These are phyloP conservation scores for Colaptes auratus DNA, from an alignment of 2,113 vertebrate genomes.

Conservation along the genomic window DNA sequence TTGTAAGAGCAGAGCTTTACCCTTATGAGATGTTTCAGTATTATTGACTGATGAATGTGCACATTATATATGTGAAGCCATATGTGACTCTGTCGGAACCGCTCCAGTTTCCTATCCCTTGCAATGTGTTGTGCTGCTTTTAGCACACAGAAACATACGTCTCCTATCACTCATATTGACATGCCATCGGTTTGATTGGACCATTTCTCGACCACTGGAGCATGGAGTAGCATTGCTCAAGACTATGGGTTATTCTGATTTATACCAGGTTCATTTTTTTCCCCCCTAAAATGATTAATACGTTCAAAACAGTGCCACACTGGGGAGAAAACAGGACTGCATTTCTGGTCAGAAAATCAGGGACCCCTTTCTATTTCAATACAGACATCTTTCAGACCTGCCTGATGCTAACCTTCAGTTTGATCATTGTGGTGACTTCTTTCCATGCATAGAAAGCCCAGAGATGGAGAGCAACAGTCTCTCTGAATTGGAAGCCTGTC, in stretches of 20 bases:
- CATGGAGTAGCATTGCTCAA: not conserved
- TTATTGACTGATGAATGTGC: constrained; percentile 60
- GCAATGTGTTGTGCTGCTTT: constrained; percentile 68
- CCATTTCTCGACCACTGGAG: not conserved
- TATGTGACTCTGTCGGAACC: constrained; percentile 43
- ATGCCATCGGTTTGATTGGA: not conserved
- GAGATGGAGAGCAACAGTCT: rapidly evolving
- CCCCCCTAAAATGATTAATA: not conserved
- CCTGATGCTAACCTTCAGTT: not conserved
- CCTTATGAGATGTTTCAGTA: constrained; percentile 16
- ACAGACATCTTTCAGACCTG: not conserved
- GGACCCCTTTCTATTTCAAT: not conserved
- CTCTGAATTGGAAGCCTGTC: not conserved
- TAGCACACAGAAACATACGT: constrained; percentile 55
- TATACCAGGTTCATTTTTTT: not conserved
- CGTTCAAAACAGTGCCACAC: not conserved
- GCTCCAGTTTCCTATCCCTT: constrained; percentile 39
- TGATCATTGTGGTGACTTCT: not conserved
- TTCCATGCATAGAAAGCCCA: not conserved
- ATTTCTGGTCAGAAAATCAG: not conserved
- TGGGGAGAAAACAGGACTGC: not conserved
- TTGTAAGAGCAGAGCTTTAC: not conserved
- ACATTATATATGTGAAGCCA: constrained; percentile 59
- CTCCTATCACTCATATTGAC: constrained; percentile 58
- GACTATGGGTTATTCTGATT: not conserved